Percentiles rank a stretch among this genome's conserved stretches.
Evolutionary conservation across 2,113 vertebrate species (phyloP).

Genomic region (Fukomys damarensis): DNA sequence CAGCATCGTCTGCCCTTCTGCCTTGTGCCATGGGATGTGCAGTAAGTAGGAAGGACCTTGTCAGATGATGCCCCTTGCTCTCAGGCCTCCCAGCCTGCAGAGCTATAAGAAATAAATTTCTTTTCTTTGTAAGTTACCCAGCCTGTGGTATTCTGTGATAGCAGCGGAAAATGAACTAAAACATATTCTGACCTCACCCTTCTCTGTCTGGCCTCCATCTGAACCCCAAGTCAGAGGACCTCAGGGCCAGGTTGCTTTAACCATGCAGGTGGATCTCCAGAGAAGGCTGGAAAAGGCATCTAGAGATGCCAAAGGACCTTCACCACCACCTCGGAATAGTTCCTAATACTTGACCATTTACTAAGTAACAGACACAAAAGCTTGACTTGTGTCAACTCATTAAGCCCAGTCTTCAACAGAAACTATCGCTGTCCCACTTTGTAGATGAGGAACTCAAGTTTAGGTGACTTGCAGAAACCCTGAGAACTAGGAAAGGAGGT

Average conservation of each 20-base stretch:
- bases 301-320: background rate
- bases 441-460: background rate
- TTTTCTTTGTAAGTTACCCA: background rate
- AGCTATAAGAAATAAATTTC: background rate
- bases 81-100: background rate
- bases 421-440: background rate
- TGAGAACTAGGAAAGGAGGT: background rate
- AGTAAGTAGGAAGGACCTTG: background rate
- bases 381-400: background rate
- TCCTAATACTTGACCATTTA: background rate
- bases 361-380: background rate
- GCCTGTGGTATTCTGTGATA: background rate
- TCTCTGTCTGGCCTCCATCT: background rate
- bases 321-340: background rate
- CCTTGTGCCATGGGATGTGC: background rate
- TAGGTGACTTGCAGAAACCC: background rate
- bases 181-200: background rate
- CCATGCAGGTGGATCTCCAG: background rate
- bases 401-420: background rate
- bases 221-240: background rate
- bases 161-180: background rate
- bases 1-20: background rate
- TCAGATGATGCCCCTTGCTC: background rate
- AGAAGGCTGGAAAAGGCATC: background rate
- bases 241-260: background rate